Evolutionary conservation across 1,140 invertebrate genomes (phyloP), one percentile per base, ranked within the genome.

Genomic region (Bemisia tabaci): DNA sequence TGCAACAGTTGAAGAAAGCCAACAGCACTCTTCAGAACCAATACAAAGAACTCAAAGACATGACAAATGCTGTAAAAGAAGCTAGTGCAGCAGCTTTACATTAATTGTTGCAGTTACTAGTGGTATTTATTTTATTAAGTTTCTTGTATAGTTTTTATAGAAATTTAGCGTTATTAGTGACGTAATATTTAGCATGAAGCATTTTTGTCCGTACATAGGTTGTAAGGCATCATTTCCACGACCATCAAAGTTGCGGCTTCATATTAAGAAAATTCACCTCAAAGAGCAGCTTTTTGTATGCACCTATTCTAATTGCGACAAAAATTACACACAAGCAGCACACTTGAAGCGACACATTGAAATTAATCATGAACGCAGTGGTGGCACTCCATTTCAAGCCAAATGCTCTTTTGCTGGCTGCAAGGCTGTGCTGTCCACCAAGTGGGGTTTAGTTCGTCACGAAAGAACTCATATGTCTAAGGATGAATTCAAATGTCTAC

Each of bases 291-390:
- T 22, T 63, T 63, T 27, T 62, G 33, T 23, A 26, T 67, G 67
- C 59, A 61, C 58, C 33, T n/a, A n/a, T n/a, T n/a, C n/a, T n/a
- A 25, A 65, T 26, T 26, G 63, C 25, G 25, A 64, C n/a, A 66
- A 66, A 66, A 66, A 65, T 66, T 63, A 39, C 66, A 66, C 60
- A 66, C 63, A 68, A 59, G 66, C 59, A 66, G n/a, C 63, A 62
- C 62, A 68, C 26, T 63, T 26, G 26, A 33, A 33, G 24, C 2
- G 33, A 58, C 48, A 58, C 33, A 25, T n/a, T 22, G 26, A 22
- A 22, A n/a, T 39, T 17, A 25, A 39, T 2, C 33, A 48, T 48
- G 33, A 48, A 17, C 5, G 17, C 5, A 17, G 17, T 9, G 17
- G 5, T 48, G 33, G 5, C 5, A 48, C 5, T 9, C 33, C 33